phyloP scores from a whole-genome alignment of 2,888 invertebrate genomes.

The Carterocephalus palaemon region DNA sequence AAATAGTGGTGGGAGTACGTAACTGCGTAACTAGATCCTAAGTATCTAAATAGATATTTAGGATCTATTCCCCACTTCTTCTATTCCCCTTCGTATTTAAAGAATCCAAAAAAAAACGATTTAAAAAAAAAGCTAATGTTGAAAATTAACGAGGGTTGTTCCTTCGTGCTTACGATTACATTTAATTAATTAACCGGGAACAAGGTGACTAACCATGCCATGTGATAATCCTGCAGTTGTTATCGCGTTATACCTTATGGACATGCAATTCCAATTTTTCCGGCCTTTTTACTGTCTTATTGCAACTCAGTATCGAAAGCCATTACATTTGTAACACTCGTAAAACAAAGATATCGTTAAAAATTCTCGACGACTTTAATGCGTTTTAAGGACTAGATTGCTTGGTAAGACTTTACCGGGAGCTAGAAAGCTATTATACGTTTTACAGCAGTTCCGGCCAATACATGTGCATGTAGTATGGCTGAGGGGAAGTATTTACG shows the following conservation, averaged over 20 bases:
- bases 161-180: background rate
- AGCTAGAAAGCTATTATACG: slow-evolving; percentile 10
- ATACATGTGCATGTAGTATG: background rate
- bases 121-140: background rate
- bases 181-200: slow-evolving; percentile 13
- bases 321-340: slow-evolving; percentile 28
- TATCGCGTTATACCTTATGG: slow-evolving; percentile 39
- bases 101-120: too few relatives aligned
- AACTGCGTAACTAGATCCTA: too few relatives aligned
- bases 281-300: slow-evolving; percentile 43
- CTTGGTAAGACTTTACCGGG: slow-evolving; percentile 3
- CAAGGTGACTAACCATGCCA: slow-evolving; percentile 17
- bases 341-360: too few relatives aligned
- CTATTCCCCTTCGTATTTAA: too few relatives aligned
- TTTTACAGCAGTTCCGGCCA: slow-evolving; percentile 29
- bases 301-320: slow-evolving; percentile 41
- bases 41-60: too few relatives aligned
- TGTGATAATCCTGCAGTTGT: too few relatives aligned
- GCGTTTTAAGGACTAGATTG: slow-evolving; percentile 18
- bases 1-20: too few relatives aligned
- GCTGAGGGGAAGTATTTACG: slow-evolving; percentile 53
- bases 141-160: background rate
- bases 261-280: slow-evolving; percentile 39
- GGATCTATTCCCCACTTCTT: too few relatives aligned
- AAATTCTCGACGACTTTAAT: too few relatives aligned